Base-by-base conservation (phyloP, 2,113 vertebrate genomes). In the Delphinapterus leucas region DNA sequence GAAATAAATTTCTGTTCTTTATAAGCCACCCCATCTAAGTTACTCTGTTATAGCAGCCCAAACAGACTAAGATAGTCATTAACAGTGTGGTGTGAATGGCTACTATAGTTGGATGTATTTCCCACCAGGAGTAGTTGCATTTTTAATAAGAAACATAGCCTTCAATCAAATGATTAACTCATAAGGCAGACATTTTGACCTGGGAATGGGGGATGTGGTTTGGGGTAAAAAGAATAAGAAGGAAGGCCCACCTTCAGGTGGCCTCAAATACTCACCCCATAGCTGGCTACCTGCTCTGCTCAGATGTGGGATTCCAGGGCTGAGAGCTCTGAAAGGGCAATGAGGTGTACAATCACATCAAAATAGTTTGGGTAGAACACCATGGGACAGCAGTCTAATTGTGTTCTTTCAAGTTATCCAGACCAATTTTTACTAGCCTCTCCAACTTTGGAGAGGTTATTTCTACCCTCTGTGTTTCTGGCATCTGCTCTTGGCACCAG, bases 381-480 rank as follows among this genome's bases (percentile, higher is more conserved):
- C n/a, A 9, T 36, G 31, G 65, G 67, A 44, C 4, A 38, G 55
- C 53, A n/a, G 5, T 58, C 60, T 88, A 70, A 58, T 88, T 88
- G 17, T 79, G 96, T 87, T 60, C n/a, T 95, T 61, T 94, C 38
- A 73, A 79, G 88, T 94, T 85, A 82, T 73, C 20, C 67, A 88
- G 67, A 49, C 38, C 38, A 13, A 26, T 77, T 41, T 80, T 93
- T 49, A 44, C 67, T 81, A 93, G 44, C 33, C 6, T 53, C 53
- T 53, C n/a, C 11, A 8, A 26, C 88, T 85, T 88, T 73, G 81
- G 90, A 90, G 88, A 97, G 33, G 38, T 96, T 68, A 63, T 86
- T 94, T 67, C 63, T 23, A 11, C 88, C 80, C 82, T 77, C 88
- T 88, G 70, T 94, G 65, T 88, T 88, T 81, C 85, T 94, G 93